Evolutionary conservation across 2,888 invertebrate genomes (phyloP), one percentile per base, ranked within the genome.

Genomic region (Apodemia mormo): DNA sequence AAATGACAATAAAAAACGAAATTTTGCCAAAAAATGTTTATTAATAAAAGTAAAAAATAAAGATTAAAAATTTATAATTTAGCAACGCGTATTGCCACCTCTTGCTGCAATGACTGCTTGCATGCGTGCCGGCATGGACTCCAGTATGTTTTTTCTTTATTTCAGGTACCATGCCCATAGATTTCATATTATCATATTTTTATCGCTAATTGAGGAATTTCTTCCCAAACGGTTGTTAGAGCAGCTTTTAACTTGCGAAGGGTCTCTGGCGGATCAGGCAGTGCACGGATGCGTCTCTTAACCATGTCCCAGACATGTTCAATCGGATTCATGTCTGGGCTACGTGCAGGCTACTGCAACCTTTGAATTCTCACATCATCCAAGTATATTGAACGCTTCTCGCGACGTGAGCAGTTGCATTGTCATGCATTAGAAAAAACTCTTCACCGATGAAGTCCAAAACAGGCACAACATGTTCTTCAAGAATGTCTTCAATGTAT

Each of bases 291-390:
- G n/a, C 22, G 69, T 43, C 68, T 69, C 73, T 71, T 73, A 30
- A 74, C 71, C 22, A 22, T 22, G 22, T 22, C 22, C 22, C 22
- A 22, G 22, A 22, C 71, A 68, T 76, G 73, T 45, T 76, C 73
- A 65, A 76, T 76, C 0, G 75, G 73, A 58, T 74, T 74, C 37
- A 76, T 66, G 72, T 75, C 74, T 14, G 74, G 76, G 45, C 74
- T 76, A 30, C 68, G 73, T 37, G 72, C 72, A 66, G 72, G 72
- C 71, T 70, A 74, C 14, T 70, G 30, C 54, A 73, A 68, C 67
- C 67, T 74, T 68, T 66, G 68, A 65, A 75, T 68, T 43, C 68
- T 66, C 7, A 68, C 64, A 0, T 22, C 22, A 22, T 22, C 22
- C 22, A 22, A 22, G 22, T 22, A 22, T 0, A 22, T 22, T 22